Base-by-base conservation (phyloP, 35 echinoderm and acorn worm species). In the Lytechinus pictus region DNA sequence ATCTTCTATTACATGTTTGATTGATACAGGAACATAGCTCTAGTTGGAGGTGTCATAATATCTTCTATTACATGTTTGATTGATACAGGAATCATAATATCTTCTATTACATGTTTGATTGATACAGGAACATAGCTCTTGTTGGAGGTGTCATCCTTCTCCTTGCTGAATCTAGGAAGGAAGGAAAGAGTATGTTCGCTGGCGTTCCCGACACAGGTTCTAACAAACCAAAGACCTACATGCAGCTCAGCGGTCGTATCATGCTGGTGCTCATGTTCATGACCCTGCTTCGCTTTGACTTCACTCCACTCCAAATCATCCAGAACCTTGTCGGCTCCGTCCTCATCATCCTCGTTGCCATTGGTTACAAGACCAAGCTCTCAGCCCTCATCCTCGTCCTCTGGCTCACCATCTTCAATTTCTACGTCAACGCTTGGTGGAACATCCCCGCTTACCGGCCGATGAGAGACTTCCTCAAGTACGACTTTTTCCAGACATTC, bases 401-500 rank as follows among this genome's bases (percentile, higher is more conserved):
- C 21, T 99, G 98, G 98, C 96, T 99, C 56, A 99, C 98, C 52
- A 61, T 95, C 86, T 95, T 99, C 56, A 99, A 99, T 89, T 98
- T 99, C 96, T 99, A 99, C 95, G 95, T 95, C 94, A 99, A 99
- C 94, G 98, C 98, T 52, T 99, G 98, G 98, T 99, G 98, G 98
- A 97, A 97, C 88, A 97, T 99, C 94, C 98, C 98, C 86, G 94
- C 95, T 54, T 99, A 99, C 57, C 96, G 98, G 10, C 98, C 98
- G 13, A 98, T 99, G 95, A 95, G 98, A 24, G 98, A 99, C 94
- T 99, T 99, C 97, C 96, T 99, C 12, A 99, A 99, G 94, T 99
- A 99, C 57, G 98, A 99, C 94, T 99, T 99, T 95, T 99, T 99
- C 98, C 98, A 99, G 87, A 99, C 98, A 79, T 98, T 99, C 89